Evolutionary conservation across 2,888 invertebrate genomes (phyloP).

Genomic region (Alentia gelatinosa): DNA sequence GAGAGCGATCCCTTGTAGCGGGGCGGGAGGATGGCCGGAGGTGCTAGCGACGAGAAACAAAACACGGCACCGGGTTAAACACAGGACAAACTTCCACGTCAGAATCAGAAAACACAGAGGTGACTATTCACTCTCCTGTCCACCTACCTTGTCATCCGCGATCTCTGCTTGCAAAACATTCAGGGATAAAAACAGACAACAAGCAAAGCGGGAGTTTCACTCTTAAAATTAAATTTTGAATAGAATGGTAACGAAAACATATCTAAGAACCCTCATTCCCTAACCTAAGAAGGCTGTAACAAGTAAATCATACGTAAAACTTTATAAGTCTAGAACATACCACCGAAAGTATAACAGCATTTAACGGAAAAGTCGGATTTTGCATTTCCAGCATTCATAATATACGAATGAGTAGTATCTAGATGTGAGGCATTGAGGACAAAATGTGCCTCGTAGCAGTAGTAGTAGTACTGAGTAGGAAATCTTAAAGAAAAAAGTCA

Average conservation of each 20-base stretch:
- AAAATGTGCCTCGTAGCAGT: neutral
- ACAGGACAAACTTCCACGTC: neutral
- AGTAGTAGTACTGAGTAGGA: neutral
- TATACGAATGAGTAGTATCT: neutral
- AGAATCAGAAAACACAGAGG: neutral
- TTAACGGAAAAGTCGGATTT: constrained; percentile 15
- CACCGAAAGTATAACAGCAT: constrained; percentile 8
- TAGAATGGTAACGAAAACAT: neutral
- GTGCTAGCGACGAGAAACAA: constrained; percentile 58
- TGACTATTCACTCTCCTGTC: neutral
- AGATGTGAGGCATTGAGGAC: neutral
- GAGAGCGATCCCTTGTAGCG: constrained; percentile 55
- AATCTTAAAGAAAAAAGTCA: constrained; percentile 23
- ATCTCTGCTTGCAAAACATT: neutral
- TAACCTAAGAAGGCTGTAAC: neutral
- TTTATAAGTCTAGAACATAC: constrained; percentile 11
- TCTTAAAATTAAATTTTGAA: constrained; percentile 17
- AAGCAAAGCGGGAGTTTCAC: constrained; percentile 40
- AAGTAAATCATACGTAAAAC: neutral
- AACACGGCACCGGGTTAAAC: neutral
- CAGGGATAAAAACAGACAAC: neutral
- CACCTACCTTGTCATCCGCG: neutral
- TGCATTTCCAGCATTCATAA: constrained; percentile 27
- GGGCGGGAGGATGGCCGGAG: constrained; percentile 62
- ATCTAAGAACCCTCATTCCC: constrained; percentile 3